A percentile compares a stretch with the other conserved stretches of the same genome.
phyloP scores from a whole-genome alignment of 1,140 invertebrate species.

The Musca vetustissima region DNA sequence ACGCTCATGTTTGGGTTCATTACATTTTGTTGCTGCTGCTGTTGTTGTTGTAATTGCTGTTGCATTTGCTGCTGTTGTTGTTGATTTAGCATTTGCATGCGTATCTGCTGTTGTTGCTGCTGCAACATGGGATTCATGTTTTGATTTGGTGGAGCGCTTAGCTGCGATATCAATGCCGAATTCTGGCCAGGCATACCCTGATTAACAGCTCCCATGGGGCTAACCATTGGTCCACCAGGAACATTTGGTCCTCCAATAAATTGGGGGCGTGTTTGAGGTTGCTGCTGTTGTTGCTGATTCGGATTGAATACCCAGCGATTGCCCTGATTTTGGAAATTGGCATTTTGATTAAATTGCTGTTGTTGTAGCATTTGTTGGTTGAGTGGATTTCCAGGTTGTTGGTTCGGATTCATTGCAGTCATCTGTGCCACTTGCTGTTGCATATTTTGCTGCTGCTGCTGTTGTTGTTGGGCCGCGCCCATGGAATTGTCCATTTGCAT shows the following conservation, averaged over 20 bases:
- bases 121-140: slow-evolving; percentile 52
- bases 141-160: slow-evolving; percentile 67
- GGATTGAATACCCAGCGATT: slow-evolving; percentile 49
- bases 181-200: slow-evolving; percentile 43
- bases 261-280: slow-evolving; percentile 39
- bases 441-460: slow-evolving; percentile 46
- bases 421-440: slow-evolving; percentile 28
- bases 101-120: slow-evolving; percentile 54
- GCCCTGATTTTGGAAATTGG: slow-evolving; percentile 43
- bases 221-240: slow-evolving; percentile 32
- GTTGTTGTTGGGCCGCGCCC: slow-evolving; percentile 43
- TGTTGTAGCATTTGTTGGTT: slow-evolving; percentile 28
- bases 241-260: slow-evolving; percentile 37
- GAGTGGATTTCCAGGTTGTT: slow-evolving; percentile 31
- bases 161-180: slow-evolving; percentile 69
- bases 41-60: slow-evolving; percentile 35
- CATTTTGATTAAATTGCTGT: slow-evolving; percentile 39
- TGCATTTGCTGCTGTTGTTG: slow-evolving; percentile 43
- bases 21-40: slow-evolving; percentile 35
- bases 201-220: slow-evolving; percentile 18
- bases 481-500: slow-evolving; percentile 35
- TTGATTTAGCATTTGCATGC: slow-evolving; percentile 41
- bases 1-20: slow-evolving; percentile 24
- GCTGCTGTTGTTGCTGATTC: slow-evolving; percentile 32
- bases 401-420: slow-evolving; percentile 44